Base-by-base conservation (phyloP, 2,797 vertebrate genomes). In the Micropoecilia bifurca region DNA sequence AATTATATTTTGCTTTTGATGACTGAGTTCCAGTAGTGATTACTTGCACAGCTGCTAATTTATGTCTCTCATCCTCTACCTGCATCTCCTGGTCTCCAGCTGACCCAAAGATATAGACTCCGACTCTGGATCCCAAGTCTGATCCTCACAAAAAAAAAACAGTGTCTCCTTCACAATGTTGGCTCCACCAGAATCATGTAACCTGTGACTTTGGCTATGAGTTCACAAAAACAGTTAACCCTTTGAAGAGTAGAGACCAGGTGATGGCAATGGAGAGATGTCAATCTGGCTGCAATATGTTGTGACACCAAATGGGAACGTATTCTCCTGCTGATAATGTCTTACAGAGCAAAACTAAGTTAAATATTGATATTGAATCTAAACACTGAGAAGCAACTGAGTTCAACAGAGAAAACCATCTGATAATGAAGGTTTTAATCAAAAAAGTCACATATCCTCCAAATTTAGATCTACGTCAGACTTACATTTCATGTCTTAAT, bases 1-100 rank as follows among this genome's bases (percentile, higher is more conserved):
- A 86, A 88, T 89, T 84, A 88, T 86, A 83, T 76, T 89, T 74
- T 85, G 28, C 75, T 82, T 84, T 81, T 82, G 81, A 86, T 85
- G 85, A 86, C 76, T 81, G 86, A 80, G 43, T 82, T 85, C 57
- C 71, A 88, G 74, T 48, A 72, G 57, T 84, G 80, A 91, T 89
- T 85, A 85, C 79, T 84, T 81, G 50, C 80, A 83, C 85, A 76
- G 78, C 41, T 75, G 30, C 33, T 50, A 2, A 74, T 86, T 79
- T 73, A 50, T 61, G 61, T 78, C 53, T 39, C 36, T 30, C 22
- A 75, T 76, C 25, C 28, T 83, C 12, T 30, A 6, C 16, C n/a
- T 66, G 66, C 12, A 20, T 61, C 50, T 13, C 39, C 0, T 20
- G 48, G 6, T 43, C 53, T 12, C 3, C 73, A 53, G 71, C 41